Evolutionary conservation across 2,888 invertebrate genomes (phyloP), one percentile per base, ranked within the genome.

Genomic region (Dryomyza anilis): DNA sequence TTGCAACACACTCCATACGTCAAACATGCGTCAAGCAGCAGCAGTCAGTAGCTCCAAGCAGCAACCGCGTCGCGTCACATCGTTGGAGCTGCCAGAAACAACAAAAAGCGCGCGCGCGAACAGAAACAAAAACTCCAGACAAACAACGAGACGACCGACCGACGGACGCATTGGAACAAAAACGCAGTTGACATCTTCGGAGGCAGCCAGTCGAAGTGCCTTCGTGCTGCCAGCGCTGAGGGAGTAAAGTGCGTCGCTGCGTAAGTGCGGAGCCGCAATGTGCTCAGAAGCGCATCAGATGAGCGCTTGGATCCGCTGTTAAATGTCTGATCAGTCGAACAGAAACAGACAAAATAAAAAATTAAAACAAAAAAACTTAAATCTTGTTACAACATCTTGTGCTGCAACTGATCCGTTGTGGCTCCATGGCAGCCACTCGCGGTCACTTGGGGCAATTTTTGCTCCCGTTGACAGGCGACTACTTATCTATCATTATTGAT

Each of bases 401-500:
- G 39, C 50, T 14, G 23, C 50, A 27, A 14, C 50, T 25, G 50
- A 12, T 45, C 14, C 48, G 48, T 55, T 36, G 21, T 29, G 21
- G 14, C 25, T 43, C 53, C 29, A 27, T 23, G 33, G 33, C 33
- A 14, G 45, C 58, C 10, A 21, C n/a, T 23, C 43, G 25, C 57
- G 45, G 29, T 21, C 57, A 57, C 57, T 57, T 57, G 57, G 25
- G 45, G 43, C 58, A 45, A n/a, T 21, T 75, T 75, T 70, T 71
- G 72, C 72, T 74, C 69, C 65, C 66, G 69, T 69, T 69, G 71
- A 69, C 71, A 70, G 71, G 53, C 66, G 45, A 46, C 58, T 58
- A 59, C 67, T 48, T 74, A 76, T 76, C 76, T 77, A 76, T 73
- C 76, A 74, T 75, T 73, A 77, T 75, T 76, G 78, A 76, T 77